Evolutionary conservation across 92 coral and sea anemone genomes (phyloP), one percentile per base, ranked within the genome.

Genomic region (Porites rus): DNA sequence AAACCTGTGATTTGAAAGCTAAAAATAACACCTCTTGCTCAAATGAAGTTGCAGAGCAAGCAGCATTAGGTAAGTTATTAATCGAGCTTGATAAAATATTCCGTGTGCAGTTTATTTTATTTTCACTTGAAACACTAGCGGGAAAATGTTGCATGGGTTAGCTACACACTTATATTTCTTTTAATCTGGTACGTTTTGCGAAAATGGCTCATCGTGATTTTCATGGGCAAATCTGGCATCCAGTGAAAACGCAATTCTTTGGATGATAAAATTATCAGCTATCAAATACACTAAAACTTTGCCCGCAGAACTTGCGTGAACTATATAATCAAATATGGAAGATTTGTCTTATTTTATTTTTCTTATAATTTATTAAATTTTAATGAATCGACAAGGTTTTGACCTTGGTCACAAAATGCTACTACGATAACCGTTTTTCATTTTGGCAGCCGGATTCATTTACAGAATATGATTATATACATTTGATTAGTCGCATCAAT

Each of bases 61-160:
- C 69, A 10, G 86, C 77, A 0, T 0, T 81, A 13, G 86, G 86
- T 81, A 81, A 24, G 86, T 16, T 13, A 7, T 2, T 16, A 21
- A 51, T 24, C 9, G 8, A 59, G 54, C 21, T 67, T 52, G 56
- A 20, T 10, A 54, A 59, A 60, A 17, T 28, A 8, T 7, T 13
- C 22, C 16, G 5, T 68, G 25, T 19, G 46, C 6, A 3, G 9
- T 18, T 25, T 19, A 53, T 8, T 5, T 51, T 38, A 38, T 38
- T 38, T 38, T 38, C 46, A 38, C 0, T 38, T 3, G 46, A 38
- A 38, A 38, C 46, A 38, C 0, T 38, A 38, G 5, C 31, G 31
- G 3, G 31, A 28, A 28, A 28, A 28, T 28, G 2, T 28, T 28
- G 24, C 24, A 24, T 28, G 46, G 46, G 46, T 38, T 38, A 38